Conservation (phyloP, 2,797 vertebrate species). For the Catostomus latipinnis region DNA sequence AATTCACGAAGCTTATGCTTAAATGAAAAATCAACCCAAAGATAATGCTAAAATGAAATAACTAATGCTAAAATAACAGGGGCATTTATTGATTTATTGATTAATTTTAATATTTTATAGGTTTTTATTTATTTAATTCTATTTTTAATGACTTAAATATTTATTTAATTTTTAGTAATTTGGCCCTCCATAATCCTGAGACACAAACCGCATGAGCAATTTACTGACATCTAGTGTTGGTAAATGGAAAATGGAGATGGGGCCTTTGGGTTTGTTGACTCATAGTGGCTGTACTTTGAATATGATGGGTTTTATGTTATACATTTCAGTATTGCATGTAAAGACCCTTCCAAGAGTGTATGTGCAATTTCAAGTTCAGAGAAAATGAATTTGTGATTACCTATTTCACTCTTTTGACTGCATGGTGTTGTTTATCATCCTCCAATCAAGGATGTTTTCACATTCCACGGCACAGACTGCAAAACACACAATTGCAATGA, state of each 20-base stretch:
- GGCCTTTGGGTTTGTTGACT: not conserved
- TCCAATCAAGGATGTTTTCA: conserved; percentile 37
- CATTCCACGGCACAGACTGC: conserved; percentile 31
- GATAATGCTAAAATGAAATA: too few species aligned
- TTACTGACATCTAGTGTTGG: conserved; percentile 82
- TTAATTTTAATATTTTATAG: too few species aligned
- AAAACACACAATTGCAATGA: conserved; percentile 40
- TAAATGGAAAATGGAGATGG: conserved; percentile 62
- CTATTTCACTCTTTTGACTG: not conserved
- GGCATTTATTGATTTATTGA: too few species aligned
- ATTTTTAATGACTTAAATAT: too few species aligned
- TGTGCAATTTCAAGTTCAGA: not conserved
- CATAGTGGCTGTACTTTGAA: not conserved
- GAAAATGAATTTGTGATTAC: not conserved
- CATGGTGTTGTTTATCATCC: not conserved
- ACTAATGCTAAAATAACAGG: too few species aligned
- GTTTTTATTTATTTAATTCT: too few species aligned
- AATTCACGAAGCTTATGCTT: too few species aligned
- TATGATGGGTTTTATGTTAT: not conserved
- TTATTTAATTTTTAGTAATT: too few species aligned
- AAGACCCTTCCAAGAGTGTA: not conserved
- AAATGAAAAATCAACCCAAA: too few species aligned
- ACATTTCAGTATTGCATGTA: not conserved
- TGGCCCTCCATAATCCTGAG: too few species aligned
- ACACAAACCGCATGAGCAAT: conserved; percentile 40